Evolutionary conservation across 2,797 vertebrate genomes (phyloP), one percentile per base, ranked within the genome.

Genomic region (Danio tinwini): DNA sequence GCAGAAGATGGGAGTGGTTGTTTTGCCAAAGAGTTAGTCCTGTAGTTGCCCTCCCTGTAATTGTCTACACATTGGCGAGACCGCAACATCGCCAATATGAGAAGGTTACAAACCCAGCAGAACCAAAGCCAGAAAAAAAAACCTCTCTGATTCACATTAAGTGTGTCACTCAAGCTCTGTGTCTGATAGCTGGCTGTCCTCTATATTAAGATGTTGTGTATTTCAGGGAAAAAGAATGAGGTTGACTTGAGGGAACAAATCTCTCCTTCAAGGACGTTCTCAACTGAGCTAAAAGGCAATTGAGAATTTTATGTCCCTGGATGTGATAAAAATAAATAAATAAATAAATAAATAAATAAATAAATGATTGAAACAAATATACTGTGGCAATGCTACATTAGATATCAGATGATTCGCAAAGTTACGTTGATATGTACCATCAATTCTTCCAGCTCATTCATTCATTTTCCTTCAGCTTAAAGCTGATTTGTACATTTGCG

Each of bases 61-160:
- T 94, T 93, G 78, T 92, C 89, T 81, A 90, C 91, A 91, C 90
- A 83, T 93, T 89, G 85, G 82, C 63, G 81, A 83, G 55, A 92
- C 92, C 92, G 39, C 90, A 82, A 93, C 92, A 93, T 81, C 88
- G 86, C 90, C 92, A 89, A 90, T 82, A 92, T 89, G 88, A 91
- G 88, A 89, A 19, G 79, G 85, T 69, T 82, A 63, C 70, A 90
- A 93, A 85, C 85, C 87, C 78, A 81, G 5, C 21, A 83, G 69
- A 78, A n/a, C 82, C 39, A 42, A 88, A 68, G 78, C 62, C 80
- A 84, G 85, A 82, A 82, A 45, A 79, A 80, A 82, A 29, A 3
- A n/a, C n/a, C n/a, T n/a, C 29, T 29, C 29, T 29, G 29, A 29
- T 29, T 29, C 29, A 29, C 63, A 67, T 75, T 69, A 80, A 87